Conservation (phyloP, 2,888 invertebrate genomes). For the Escarpia spicata region DNA sequence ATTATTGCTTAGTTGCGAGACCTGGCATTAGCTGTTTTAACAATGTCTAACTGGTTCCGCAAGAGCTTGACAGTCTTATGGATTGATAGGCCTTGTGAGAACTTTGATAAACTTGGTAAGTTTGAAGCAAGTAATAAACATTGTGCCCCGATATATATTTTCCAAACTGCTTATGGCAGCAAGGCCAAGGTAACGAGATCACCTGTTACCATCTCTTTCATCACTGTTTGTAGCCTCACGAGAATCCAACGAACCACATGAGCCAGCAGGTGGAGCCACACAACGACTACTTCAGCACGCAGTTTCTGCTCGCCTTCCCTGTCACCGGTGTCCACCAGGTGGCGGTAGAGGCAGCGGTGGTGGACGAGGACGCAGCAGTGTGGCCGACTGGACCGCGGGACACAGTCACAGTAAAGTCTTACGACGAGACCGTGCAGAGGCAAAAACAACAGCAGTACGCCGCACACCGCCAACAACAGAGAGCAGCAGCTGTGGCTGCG, state of each 20-base stretch:
- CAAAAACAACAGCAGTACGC: constrained; percentile 46
- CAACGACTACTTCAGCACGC: constrained; percentile 92
- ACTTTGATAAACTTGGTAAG: too few relatives aligned
- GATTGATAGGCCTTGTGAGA: too few relatives aligned
- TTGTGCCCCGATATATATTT: not conserved
- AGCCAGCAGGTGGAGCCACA: constrained; percentile 88
- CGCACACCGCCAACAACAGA: constrained; percentile 23
- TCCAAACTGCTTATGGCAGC: too few relatives aligned
- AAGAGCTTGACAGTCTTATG: too few relatives aligned
- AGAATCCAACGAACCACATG: constrained; percentile 66
- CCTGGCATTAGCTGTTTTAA: too few relatives aligned
- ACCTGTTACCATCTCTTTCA: not conserved
- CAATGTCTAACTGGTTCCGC: too few relatives aligned
- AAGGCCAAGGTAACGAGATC: too few relatives aligned
- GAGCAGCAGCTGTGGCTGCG: constrained; percentile 18
- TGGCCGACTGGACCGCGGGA: constrained; percentile 92
- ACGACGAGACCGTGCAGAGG: constrained; percentile 69
- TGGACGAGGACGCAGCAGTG: constrained; percentile 83
- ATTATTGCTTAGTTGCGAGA: too few relatives aligned
- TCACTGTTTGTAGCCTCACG: constrained; percentile 45
- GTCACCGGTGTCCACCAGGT: constrained; percentile 75
- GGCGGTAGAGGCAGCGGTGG: constrained; percentile 80
- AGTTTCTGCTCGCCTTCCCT: constrained; percentile 82
- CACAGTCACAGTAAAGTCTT: constrained; percentile 79
- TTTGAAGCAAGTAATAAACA: not conserved